A percentile compares a stretch with the other conserved stretches of the same genome.
Evolutionary conservation across 1,140 invertebrate genomes (phyloP).

Genomic region (Drosophila serrata): DNA sequence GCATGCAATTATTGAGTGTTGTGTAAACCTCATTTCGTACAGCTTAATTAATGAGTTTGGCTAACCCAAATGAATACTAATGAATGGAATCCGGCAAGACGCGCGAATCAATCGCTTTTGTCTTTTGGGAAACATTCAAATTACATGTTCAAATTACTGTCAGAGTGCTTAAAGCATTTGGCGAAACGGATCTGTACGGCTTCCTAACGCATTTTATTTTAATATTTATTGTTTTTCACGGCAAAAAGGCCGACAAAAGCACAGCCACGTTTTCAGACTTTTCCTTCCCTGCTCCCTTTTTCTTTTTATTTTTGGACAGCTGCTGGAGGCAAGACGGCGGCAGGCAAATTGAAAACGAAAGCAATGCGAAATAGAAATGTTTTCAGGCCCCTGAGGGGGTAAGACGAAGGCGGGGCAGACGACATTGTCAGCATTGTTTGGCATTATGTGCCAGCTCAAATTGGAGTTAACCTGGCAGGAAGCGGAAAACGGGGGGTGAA

Average conservation of each 20-base stretch:
- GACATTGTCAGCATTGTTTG: constrained; percentile 80
- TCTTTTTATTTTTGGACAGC: constrained; percentile 46
- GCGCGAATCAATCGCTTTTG: constrained; percentile 39
- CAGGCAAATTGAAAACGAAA: constrained; percentile 80
- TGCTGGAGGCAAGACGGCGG: constrained; percentile 42
- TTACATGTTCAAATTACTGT: constrained; percentile 77
- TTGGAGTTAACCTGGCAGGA: constrained; percentile 74
- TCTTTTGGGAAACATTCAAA: constrained; percentile 59
- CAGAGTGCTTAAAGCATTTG: constrained; percentile 68
- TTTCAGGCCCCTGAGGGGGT: constrained; percentile 44
- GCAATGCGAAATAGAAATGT: constrained; percentile 83
- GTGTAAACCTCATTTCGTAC: constrained; percentile 8
- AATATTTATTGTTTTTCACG: constrained; percentile 81
- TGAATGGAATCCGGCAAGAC: constrained; percentile 14
- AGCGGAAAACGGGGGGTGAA: not conserved
- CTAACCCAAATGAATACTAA: constrained; percentile 36
- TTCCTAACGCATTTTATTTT: constrained; percentile 76
- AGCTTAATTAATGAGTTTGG: constrained; percentile 35
- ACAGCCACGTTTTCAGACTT: constrained; percentile 17
- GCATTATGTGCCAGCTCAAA: constrained; percentile 75
- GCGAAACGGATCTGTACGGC: constrained; percentile 31
- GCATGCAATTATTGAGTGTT: not conserved
- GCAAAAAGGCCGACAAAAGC: constrained; percentile 67
- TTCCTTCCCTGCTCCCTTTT: not conserved
- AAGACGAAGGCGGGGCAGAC: constrained; percentile 42